A percentile compares a stretch with the other conserved stretches of the same genome.
phyloP scores from a whole-genome alignment of 2,113 vertebrate genomes.

The Gyps fulvus region DNA sequence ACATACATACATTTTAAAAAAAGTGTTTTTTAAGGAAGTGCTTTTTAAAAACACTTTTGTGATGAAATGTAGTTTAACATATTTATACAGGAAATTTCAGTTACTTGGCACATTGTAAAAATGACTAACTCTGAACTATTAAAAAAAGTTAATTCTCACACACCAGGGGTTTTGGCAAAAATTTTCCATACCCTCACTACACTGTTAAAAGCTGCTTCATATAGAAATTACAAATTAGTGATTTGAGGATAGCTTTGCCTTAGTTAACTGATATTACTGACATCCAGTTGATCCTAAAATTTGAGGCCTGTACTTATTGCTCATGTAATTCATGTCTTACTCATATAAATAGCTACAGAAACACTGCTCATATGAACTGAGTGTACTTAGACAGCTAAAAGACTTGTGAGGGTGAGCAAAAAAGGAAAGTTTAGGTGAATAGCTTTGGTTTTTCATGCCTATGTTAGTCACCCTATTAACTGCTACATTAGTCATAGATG shows the following conservation, averaged over 20 bases:
- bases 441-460: background rate
- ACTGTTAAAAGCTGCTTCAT: background rate
- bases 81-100: background rate
- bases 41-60: background rate
- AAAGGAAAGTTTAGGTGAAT: background rate
- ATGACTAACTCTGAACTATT: background rate
- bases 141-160: background rate
- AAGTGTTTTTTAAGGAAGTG: background rate
- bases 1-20: background rate
- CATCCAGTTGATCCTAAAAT: background rate
- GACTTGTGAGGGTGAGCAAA: background rate
- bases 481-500: background rate
- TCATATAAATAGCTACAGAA: background rate
- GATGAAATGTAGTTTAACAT: background rate
- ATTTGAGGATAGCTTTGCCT: background rate
- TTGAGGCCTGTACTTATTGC: background rate
- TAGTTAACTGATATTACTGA: background rate
- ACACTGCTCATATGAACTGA: background rate
- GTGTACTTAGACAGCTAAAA: background rate
- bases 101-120: background rate
- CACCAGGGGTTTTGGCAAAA: background rate
- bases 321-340: background rate
- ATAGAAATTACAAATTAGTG: background rate
- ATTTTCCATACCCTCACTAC: background rate
- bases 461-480: background rate